phyloP scores from a whole-genome alignment of 1,140 invertebrate species.

The Paraescarpia echinospica region DNA sequence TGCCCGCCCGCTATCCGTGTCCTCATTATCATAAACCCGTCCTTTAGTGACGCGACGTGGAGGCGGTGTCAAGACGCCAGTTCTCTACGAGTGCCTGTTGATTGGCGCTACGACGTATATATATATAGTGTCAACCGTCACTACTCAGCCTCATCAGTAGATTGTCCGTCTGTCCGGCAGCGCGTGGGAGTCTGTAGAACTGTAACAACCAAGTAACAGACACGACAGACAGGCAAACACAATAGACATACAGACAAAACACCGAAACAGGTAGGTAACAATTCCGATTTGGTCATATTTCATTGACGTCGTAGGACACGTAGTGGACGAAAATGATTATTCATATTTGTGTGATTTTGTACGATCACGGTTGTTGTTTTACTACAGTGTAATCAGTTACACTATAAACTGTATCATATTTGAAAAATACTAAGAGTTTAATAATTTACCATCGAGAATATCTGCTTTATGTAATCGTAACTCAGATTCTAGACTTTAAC shows the following conservation, averaged over 20 bases:
- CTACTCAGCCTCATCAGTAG: not conserved
- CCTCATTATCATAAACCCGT: not conserved
- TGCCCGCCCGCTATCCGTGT: not conserved
- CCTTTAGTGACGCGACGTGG: too few relatives aligned
- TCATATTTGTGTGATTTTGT: not conserved
- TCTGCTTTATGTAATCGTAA: not conserved
- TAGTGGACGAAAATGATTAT: not conserved
- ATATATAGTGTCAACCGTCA: not conserved
- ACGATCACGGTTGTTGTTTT: not conserved
- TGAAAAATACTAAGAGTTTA: not conserved
- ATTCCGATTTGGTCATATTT: not conserved
- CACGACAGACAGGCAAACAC: not conserved
- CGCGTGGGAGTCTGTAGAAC: not conserved
- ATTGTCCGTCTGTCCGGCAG: not conserved
- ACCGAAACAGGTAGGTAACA: not conserved
- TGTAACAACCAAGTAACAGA: not conserved
- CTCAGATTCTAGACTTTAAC: not conserved
- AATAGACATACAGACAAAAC: not conserved
- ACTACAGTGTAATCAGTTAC: not conserved
- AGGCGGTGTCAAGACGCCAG: not conserved
- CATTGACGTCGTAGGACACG: not conserved
- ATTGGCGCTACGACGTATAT: not conserved
- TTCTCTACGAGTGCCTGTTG: not conserved
- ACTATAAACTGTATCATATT: not conserved
- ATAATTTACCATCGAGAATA: not conserved